A percentile compares a stretch with the other conserved stretches of the same genome.
Evolutionary conservation across 2,113 vertebrate species (phyloP).

Genomic region (Zosterops japonicus): DNA sequence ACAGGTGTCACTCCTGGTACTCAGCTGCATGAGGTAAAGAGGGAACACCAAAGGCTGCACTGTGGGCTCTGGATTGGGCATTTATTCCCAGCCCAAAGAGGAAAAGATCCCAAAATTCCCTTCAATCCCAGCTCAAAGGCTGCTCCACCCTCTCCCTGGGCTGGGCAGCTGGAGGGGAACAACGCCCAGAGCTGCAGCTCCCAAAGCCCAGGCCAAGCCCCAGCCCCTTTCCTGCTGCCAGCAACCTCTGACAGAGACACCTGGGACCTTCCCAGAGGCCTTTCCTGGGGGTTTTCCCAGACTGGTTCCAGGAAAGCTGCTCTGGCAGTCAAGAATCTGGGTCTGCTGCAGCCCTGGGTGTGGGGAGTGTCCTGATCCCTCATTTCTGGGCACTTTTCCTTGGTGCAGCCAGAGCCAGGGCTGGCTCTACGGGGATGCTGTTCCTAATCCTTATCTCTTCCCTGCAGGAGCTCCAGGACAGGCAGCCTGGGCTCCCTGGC

Average conservation of each 20-base stretch:
- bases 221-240: neutral
- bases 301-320: neutral
- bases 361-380: accelerated
- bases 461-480: neutral
- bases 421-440: neutral
- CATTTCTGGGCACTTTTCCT: neutral
- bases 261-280: neutral
- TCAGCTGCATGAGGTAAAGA: neutral
- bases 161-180: neutral
- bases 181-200: neutral
- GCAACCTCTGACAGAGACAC: accelerated
- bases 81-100: neutral
- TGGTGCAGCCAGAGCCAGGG: accelerated
- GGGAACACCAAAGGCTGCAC: neutral
- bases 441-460: neutral
- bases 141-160: neutral
- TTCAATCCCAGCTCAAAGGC: neutral
- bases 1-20: neutral
- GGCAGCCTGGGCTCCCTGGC: neutral
- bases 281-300: neutral
- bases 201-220: neutral
- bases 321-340: neutral
- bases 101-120: neutral
- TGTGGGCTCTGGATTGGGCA: neutral
- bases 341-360: neutral